Evolutionary conservation across 2,888 invertebrate species (phyloP).

Genomic region (Ferrisia virgata): DNA sequence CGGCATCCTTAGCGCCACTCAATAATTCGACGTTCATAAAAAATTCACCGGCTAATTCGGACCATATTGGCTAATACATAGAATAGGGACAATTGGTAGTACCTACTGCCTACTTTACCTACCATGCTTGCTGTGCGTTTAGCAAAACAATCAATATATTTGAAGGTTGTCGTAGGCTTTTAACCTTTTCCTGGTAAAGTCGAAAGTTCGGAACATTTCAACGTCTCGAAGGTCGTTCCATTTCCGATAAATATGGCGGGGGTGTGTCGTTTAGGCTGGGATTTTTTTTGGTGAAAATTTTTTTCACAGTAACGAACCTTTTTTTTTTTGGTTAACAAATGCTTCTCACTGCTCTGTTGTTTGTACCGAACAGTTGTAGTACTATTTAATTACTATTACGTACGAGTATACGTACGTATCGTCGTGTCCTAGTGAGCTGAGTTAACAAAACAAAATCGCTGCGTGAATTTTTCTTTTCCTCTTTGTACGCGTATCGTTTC

Average conservation of each 20-base stretch:
- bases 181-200: constrained; percentile 40
- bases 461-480: neutral
- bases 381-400: neutral
- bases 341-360: neutral
- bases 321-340: neutral
- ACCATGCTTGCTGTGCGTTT: neutral
- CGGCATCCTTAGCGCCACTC: neutral
- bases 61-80: neutral
- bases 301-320: neutral
- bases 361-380: neutral
- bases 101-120: no score
- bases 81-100: constrained; percentile 2
- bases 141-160: constrained; percentile 30
- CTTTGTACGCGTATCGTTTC: neutral
- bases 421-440: neutral
- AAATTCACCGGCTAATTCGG: neutral
- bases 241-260: neutral
- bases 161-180: constrained; percentile 41
- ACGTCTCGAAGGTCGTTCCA: constrained; percentile 33
- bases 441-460: neutral
- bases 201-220: constrained; percentile 41
- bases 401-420: neutral
- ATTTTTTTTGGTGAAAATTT: neutral
- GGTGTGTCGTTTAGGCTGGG: neutral
- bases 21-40: neutral